Evolutionary conservation across 2,888 invertebrate genomes (phyloP).

Genomic region (Coecobrya sp.): DNA sequence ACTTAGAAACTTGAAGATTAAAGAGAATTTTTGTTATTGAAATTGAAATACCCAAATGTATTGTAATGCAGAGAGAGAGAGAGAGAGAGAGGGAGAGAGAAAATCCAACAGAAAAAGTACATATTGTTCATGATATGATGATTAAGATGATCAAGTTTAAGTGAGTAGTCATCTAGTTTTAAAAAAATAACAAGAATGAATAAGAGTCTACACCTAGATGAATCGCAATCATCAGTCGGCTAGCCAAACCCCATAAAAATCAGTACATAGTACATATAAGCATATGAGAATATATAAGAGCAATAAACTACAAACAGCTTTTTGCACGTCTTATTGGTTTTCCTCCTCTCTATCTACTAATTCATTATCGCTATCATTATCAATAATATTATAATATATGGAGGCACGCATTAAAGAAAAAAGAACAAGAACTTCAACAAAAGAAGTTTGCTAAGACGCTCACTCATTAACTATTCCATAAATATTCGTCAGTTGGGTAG

Average conservation of each 20-base stretch:
- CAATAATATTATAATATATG: constrained; percentile 18
- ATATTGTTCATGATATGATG: constrained; percentile 61
- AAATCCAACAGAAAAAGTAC: constrained; percentile 30
- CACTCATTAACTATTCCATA: constrained; percentile 69
- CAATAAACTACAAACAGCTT: constrained; percentile 24
- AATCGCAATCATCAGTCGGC: constrained; percentile 3
- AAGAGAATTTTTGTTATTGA: constrained; percentile 44
- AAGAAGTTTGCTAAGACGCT: not conserved
- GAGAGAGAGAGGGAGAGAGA: not conserved
- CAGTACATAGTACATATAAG: constrained; percentile 33
- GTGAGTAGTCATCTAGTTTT: constrained; percentile 60
- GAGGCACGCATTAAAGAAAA: not conserved
- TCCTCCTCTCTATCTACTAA: not conserved
- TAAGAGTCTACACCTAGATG: constrained; percentile 31
- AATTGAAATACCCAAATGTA: constrained; percentile 62
- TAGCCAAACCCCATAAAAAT: constrained; percentile 54
- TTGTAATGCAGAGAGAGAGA: not conserved
- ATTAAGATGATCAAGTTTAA: constrained; percentile 75
- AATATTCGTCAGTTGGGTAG: constrained; percentile 67
- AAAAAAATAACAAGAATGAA: constrained; percentile 49
- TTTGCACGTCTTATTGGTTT: constrained; percentile 46
- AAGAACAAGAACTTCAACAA: not conserved
- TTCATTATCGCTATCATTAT: constrained; percentile 45
- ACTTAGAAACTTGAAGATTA: constrained; percentile 33
- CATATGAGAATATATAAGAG: not conserved